phyloP scores from a whole-genome alignment of 53 echinoderm and acorn worm genomes.

The Crossaster papposus region DNA sequence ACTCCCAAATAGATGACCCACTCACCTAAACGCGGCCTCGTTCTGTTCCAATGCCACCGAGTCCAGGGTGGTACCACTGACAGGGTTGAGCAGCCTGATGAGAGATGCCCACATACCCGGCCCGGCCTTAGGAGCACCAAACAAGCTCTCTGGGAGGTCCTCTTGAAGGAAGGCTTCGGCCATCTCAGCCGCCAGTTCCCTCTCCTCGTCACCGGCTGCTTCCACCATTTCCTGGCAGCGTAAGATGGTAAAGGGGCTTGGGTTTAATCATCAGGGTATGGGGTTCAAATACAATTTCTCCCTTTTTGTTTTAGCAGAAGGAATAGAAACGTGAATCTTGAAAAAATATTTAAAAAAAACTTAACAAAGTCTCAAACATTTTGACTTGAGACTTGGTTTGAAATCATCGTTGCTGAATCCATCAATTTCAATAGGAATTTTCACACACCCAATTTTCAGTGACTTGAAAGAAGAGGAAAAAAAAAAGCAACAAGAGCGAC shows the following conservation, averaged over 20 bases:
- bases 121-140: slow-evolving; percentile 97
- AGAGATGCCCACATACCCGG: slow-evolving; percentile 99
- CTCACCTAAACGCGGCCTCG: slow-evolving; percentile 95
- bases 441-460: no score
- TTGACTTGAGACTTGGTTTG: no score
- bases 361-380: no score
- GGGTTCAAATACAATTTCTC: not conserved
- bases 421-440: no score
- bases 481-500: no score
- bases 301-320: no score
- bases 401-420: no score
- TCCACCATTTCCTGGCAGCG: slow-evolving; percentile 95
- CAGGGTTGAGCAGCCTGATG: slow-evolving; percentile 85
- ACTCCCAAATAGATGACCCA: not conserved
- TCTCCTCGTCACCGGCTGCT: slow-evolving; percentile 97
- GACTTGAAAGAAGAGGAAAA: no score
- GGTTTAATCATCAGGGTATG: not conserved
- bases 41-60: slow-evolving; percentile 93
- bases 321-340: no score
- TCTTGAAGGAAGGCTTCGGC: slow-evolving; percentile 98
- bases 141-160: slow-evolving; percentile 86
- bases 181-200: slow-evolving; percentile 98
- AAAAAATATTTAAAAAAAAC: no score
- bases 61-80: slow-evolving; percentile 79
- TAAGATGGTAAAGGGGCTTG: not conserved